Evolutionary conservation across 2,113 vertebrate genomes (phyloP), one percentile per base, ranked within the genome.

Genomic region (Cranoglanis bouderius): DNA sequence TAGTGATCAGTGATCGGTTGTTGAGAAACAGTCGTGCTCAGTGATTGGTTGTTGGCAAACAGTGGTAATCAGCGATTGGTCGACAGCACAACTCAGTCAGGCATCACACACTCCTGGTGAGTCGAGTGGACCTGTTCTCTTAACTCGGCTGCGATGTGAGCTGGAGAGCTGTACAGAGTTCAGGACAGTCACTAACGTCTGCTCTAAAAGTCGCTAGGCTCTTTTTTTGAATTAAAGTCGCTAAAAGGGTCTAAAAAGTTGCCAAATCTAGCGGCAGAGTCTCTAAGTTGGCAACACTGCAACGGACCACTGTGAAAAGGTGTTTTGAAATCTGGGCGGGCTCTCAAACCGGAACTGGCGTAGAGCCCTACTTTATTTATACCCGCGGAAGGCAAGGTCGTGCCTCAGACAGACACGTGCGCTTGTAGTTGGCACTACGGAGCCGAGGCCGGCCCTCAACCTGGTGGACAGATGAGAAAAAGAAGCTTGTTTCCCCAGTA

Each of bases 291-390:
- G 49, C 2, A 9, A 35, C 32, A 9, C 7, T 21, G n/a, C 18
- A 24, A 6, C 0, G 14, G 32, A 24, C 35, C 21, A 1, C 38
- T 61, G 24, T 4, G 29, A 0, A 55, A 67, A 67, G 2, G 29
- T 40, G 9, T 40, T 85, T 29, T 19, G n/a, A 72, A 87, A 49
- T 83, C 2, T 40, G 18, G 12, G n/a, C 55, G 55, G 38, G 12
- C 26, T 19, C 10, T 43, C 1, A n/a, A 12, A 21, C 55, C 91
- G 94, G 95, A 95, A 32, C 85, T 95, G 90, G 93, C 90, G 93
- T n/a, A 61, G 0, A 0, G 8, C 0, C 43, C 7, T 6, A 89
- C 29, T 84, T 89, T 72, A 87, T 72, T 85, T 88, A 89, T 87
- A 75, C 32, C 46, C 16, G 86, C 80, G 55, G 91, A 92, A 91